Evolutionary conservation across 92 coral and sea anemone species (phyloP), one percentile per base, ranked within the genome.

Genomic region (Virgularia gustaviana): DNA sequence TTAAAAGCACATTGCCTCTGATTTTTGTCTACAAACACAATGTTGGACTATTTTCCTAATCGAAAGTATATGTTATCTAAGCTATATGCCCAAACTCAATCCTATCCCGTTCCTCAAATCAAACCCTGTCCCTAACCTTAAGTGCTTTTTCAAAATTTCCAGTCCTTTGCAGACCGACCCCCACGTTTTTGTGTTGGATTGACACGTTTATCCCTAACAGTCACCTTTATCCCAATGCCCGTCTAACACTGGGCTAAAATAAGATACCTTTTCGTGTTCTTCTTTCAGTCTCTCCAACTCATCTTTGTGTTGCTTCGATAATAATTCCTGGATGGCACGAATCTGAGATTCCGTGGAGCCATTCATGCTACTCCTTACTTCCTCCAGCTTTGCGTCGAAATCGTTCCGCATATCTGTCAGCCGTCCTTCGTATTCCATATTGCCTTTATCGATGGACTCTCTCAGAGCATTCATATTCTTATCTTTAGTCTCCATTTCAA

Each of bases 241-340:
- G 29, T 9, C 12, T 29, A 64, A 54, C 23, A 13, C 15, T 9
- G 31, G 12, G 4, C 3, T 54, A 23, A 54, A 23, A 23, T 4
- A 13, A n/a, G 27, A 16, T 63, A 87, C 86, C 71, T 80, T 86
- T 24, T 42, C 77, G 32, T 82, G 85, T 25, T 71, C 79, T 33
- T 45, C 78, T 72, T 85, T 86, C 9, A 82, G 83, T 51, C 72
- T 63, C 6, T 73, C 76, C 58, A 88, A 57, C 53, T 88, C 96
- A 16, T 75, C 79, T 43, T 49, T 80, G 23, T 80, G 82, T 23
- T 82, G 96, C 42, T 80, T 31, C 10, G 75, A 49, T 33, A 68
- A 68, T 47, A 49, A 28, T 24, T 68, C 75, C 37, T 49, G 75
- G 10, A 68, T 49, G 31, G 47, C 75, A 49, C 61, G 44, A 32